phyloP scores from a whole-genome alignment of 2,797 vertebrate species.

The Hypotaenidia philippensis region DNA sequence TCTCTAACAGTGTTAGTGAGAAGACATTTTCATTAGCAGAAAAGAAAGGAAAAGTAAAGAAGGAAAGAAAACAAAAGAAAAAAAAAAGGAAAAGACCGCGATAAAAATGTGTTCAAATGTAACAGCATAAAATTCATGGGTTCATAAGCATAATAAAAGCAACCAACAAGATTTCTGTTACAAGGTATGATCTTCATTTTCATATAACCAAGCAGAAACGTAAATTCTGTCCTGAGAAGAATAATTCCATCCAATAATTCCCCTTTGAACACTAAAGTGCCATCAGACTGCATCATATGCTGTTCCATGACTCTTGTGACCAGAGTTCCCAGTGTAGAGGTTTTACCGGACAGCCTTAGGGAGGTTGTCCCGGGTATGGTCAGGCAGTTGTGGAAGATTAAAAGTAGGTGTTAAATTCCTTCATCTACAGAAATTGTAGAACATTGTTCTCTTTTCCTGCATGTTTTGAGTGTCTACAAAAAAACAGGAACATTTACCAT shows the following conservation, averaged over 20 bases:
- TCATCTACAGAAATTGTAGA: background rate
- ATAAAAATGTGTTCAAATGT: background rate
- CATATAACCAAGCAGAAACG: background rate
- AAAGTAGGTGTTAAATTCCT: background rate
- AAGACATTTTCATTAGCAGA: background rate
- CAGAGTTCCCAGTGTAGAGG: background rate
- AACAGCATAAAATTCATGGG: background rate
- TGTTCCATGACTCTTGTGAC: background rate
- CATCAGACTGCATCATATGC: background rate
- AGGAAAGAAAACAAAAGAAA: no score
- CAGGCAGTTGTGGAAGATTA: background rate
- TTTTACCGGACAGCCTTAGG: background rate
- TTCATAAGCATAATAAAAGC: background rate
- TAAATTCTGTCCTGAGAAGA: background rate
- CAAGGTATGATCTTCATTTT: background rate
- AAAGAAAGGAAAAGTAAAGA: background rate
- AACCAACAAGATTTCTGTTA: background rate
- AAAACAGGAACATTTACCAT: background rate
- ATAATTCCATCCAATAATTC: background rate
- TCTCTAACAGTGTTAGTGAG: background rate
- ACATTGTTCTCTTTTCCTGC: background rate
- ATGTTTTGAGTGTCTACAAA: background rate
- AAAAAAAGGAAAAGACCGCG: no score
- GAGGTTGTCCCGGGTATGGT: background rate
- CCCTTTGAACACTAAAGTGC: background rate